Percentiles rank a stretch among this genome's conserved stretches.
phyloP scores from a whole-genome alignment of 2,113 vertebrate genomes.

The Sclerurus mexicanus region DNA sequence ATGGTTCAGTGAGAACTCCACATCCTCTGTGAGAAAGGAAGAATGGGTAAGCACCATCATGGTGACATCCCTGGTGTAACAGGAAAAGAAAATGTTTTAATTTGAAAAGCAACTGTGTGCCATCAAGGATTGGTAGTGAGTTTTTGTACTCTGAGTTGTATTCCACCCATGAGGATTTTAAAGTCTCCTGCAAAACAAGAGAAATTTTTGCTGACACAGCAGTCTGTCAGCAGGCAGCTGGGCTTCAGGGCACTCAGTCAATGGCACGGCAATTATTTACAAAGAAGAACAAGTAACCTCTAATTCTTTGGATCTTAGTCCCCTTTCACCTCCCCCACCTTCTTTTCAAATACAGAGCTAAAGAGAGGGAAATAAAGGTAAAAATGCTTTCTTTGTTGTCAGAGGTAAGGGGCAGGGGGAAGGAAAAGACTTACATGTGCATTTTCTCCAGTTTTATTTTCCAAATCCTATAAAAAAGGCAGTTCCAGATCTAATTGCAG shows the following conservation, averaged over 20 bases:
- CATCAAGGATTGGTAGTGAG: not conserved
- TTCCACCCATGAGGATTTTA: not conserved
- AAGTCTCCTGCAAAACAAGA: not conserved
- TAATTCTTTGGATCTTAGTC: not conserved
- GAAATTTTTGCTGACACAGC: not conserved
- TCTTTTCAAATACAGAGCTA: not conserved
- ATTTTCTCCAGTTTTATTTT: not conserved
- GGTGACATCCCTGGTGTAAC: not conserved
- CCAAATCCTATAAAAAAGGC: not conserved
- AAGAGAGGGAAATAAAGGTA: not conserved
- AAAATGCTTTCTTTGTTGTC: not conserved
- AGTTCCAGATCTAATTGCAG: not conserved
- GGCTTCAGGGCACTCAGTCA: not conserved
- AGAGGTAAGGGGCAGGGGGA: not conserved
- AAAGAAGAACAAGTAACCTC: slow-evolving; percentile 17
- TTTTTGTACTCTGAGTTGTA: not conserved
- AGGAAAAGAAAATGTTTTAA: not conserved
- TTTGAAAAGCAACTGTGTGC: not conserved
- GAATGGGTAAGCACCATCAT: not conserved
- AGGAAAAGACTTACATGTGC: not conserved
- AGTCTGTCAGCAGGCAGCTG: slow-evolving; percentile 3
- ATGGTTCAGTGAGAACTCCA: not conserved
- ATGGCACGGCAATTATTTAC: slow-evolving; percentile 9
- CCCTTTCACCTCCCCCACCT: not conserved
- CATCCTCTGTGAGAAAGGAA: not conserved